These are phyloP conservation scores for Aleiodes sp. DNA, from an alignment of 1,140 invertebrate genomes.

Conservation along the genomic window DNA sequence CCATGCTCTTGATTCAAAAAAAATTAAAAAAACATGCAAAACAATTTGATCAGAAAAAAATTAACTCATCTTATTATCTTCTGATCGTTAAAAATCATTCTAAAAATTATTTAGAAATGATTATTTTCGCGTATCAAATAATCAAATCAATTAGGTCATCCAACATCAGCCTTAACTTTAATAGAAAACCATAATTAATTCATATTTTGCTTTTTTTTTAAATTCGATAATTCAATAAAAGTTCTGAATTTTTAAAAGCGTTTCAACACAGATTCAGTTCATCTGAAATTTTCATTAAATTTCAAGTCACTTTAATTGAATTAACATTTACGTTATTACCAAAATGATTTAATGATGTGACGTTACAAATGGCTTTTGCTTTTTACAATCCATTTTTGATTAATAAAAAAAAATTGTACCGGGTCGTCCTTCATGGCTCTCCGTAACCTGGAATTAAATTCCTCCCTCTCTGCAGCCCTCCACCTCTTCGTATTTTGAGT, in stretches of 20 bases:
- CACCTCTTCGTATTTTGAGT: slow-evolving; percentile 21
- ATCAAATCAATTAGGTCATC: too few species aligned
- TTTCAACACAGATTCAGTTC: neutral
- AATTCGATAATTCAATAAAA: neutral
- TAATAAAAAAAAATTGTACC: slow-evolving; percentile 41
- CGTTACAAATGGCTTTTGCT: too few species aligned
- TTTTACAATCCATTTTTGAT: too few species aligned
- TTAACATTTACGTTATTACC: too few species aligned
- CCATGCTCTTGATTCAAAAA: neutral
- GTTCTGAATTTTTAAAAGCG: neutral
- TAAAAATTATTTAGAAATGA: too few species aligned
- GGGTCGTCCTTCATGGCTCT: slow-evolving; percentile 39
- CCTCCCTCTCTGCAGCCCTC: neutral
- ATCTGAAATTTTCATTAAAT: neutral
- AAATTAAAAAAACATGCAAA: neutral
- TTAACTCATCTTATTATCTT: too few species aligned
- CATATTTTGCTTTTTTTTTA: neutral
- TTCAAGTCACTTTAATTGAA: too few species aligned
- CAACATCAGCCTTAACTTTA: too few species aligned
- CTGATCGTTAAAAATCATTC: too few species aligned
- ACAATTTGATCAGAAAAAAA: neutral
- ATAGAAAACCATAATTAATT: too few species aligned
- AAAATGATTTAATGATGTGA: too few species aligned
- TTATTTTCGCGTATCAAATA: too few species aligned
- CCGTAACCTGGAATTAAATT: slow-evolving; percentile 36